Conservation (phyloP, 2,113 vertebrate genomes). For the Ctenodactylus gundi region DNA sequence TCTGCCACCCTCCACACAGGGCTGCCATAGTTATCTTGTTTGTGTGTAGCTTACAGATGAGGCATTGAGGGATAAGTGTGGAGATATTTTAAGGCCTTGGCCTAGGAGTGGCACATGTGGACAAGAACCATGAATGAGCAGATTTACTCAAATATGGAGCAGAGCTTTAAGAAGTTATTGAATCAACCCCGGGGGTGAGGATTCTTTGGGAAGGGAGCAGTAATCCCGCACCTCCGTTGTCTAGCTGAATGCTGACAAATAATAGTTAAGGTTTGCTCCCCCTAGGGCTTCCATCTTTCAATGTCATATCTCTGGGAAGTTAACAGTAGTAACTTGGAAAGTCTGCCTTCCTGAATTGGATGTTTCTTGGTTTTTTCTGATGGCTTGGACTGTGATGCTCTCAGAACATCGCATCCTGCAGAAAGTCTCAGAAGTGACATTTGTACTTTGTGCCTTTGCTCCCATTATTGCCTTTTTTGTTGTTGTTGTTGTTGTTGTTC, state of each 20-base stretch:
- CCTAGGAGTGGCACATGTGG: rapidly evolving
- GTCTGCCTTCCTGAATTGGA: rapidly evolving
- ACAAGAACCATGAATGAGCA: background rate
- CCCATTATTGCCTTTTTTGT: background rate
- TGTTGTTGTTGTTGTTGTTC: no score
- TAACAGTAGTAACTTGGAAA: background rate
- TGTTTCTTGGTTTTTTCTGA: background rate
- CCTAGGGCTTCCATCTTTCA: background rate
- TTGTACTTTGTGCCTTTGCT: background rate
- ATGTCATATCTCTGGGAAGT: background rate
- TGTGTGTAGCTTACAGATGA: no score
- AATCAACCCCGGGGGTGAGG: background rate
- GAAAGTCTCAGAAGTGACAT: background rate
- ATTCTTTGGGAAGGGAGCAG: background rate
- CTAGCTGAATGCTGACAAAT: background rate
- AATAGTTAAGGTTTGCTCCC: background rate
- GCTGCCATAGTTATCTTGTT: background rate
- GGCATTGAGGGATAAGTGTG: rapidly evolving
- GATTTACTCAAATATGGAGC: background rate
- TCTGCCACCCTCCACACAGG: background rate
- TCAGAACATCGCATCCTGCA: background rate
- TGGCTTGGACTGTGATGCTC: background rate
- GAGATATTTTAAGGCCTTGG: background rate
- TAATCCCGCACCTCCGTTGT: background rate
- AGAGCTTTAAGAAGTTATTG: background rate